Percentiles rank a stretch among this genome's conserved stretches.
These are phyloP conservation scores for Heliothis virescens DNA, from an alignment of 1,140 invertebrate species.

Conservation along the genomic window DNA sequence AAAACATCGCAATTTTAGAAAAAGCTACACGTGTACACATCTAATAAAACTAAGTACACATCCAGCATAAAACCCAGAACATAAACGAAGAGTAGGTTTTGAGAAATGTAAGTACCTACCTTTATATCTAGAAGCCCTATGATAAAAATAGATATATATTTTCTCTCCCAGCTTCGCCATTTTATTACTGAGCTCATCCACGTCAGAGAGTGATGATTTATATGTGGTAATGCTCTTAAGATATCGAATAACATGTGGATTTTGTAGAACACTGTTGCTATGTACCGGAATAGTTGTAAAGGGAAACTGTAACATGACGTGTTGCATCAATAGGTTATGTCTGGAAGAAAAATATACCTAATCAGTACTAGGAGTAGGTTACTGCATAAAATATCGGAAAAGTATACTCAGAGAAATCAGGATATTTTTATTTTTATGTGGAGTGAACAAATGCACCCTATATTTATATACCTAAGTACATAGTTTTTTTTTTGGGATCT, in stretches of 20 bases:
- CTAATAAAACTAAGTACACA: too few relatives aligned
- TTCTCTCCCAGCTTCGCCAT: not conserved
- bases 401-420: too few relatives aligned
- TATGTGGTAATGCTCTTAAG: slow-evolving; percentile 20
- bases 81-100: not conserved
- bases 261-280: slow-evolving; percentile 8
- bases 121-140: not conserved
- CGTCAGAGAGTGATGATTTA: slow-evolving; percentile 42
- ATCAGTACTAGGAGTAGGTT: too few relatives aligned
- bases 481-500: too few relatives aligned
- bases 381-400: too few relatives aligned
- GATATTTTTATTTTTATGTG: too few relatives aligned
- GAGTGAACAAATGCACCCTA: too few relatives aligned
- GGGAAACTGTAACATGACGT: not conserved
- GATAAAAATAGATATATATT: not conserved
- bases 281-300: not conserved
- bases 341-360: too few relatives aligned
- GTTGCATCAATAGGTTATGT: not conserved
- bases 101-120: not conserved
- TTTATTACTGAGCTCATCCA: slow-evolving; percentile 7
- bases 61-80: too few relatives aligned
- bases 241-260: slow-evolving; percentile 21
- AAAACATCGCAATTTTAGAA: too few relatives aligned
- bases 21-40: too few relatives aligned
- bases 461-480: too few relatives aligned